Evolutionary conservation across 2,797 vertebrate species (phyloP).

Genomic region (Phyllotis vaccarum): DNA sequence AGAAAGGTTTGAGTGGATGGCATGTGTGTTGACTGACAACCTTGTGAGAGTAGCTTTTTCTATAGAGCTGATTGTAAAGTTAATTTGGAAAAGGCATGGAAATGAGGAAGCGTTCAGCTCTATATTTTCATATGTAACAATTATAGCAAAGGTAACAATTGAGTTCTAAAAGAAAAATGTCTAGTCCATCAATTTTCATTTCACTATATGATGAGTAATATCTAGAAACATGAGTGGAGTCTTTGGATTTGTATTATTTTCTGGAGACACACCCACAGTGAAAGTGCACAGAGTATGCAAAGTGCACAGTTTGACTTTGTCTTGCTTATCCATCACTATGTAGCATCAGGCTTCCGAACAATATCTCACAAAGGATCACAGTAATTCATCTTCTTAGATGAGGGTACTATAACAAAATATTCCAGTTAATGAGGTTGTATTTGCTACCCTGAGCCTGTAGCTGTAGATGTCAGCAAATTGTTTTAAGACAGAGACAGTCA

Average conservation of each 20-base stretch:
- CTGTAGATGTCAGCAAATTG: constrained; percentile 28
- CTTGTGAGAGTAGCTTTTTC: not conserved
- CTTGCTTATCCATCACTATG: not conserved
- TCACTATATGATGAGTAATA: not conserved
- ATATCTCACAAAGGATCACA: not conserved
- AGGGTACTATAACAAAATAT: not conserved
- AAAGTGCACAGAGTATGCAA: not conserved
- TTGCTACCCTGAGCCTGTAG: not conserved
- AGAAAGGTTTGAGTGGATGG: not conserved
- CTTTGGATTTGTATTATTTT: not conserved
- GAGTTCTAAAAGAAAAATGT: not conserved
- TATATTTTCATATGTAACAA: not conserved
- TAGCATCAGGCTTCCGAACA: not conserved
- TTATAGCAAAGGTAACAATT: not conserved
- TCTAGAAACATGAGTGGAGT: accelerated
- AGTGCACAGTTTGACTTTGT: not conserved
- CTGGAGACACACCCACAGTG: not conserved
- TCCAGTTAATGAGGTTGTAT: not conserved
- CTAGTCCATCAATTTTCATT: not conserved
- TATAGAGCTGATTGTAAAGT: not conserved
- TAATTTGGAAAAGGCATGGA: not conserved
- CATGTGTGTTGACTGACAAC: not conserved
- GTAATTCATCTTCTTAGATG: constrained; percentile 31
- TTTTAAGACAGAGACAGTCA: constrained; percentile 29
- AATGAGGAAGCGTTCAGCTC: not conserved